Evolutionary conservation across 2,113 vertebrate species (phyloP), one percentile per base, ranked within the genome.

Genomic region (Phoxinus phoxinus): DNA sequence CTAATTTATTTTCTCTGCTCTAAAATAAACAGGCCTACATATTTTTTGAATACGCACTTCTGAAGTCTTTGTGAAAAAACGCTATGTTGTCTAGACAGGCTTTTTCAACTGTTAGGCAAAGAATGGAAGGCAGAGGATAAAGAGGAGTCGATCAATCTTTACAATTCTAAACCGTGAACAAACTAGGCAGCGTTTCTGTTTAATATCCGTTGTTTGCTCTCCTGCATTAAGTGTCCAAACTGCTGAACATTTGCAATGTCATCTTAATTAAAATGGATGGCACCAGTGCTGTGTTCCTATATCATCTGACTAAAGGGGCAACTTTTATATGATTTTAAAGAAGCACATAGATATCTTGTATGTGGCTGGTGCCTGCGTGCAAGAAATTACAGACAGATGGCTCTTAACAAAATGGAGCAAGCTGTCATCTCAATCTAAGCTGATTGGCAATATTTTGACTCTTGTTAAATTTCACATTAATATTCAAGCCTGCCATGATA

Each of bases 221-320:
- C 37, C 86, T 37, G 87, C 87, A 84, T 83, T 17, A 74, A 69
- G 51, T 72, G 69, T 74, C 85, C 75, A 73, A 85, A 85, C 76
- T 53, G 48, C 77, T 58, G 84, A 87, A 75, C 85, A 81, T 88
- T 74, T 87, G 79, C 87, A 81, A 89, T 37, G 82, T 86, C 85
- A 82, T 80, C 58, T 86, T 89, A 87, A 91, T 90, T 84, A 90
- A 89, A 77, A 10, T 81, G 83, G 87, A 88, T 78, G 75, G 86
- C 77, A 83, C 59, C 63, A 67, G 65, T 37, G 41, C 41, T 0
- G 8, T 41, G 41, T 41, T 41, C 41, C 8, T 41, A 41, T 41
- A 35, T 35, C 35, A 35, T 35, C 35, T n/a, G n/a, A n/a, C n/a
- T 35, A 41, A 41, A 41, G 7, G 37, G 37, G 37, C 37, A 41